phyloP scores from a whole-genome alignment of 2,113 vertebrate genomes.

The Bostrychus sinensis region DNA sequence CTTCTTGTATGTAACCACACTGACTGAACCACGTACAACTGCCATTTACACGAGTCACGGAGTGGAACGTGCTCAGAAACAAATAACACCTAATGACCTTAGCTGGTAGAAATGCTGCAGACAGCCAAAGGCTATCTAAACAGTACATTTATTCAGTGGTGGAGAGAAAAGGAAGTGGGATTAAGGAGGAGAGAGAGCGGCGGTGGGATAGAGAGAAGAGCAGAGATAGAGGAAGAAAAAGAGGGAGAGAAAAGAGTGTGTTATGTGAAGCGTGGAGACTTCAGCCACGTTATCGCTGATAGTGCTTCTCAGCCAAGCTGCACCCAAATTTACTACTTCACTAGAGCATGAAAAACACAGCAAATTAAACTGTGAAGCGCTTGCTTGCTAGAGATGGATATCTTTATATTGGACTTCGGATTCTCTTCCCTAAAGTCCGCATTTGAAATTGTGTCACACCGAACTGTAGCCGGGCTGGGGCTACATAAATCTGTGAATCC shows the following conservation, averaged over 20 bases:
- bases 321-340: constrained; percentile 93
- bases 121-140: constrained; percentile 38
- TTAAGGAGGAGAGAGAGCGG: constrained; percentile 34
- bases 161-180: constrained; percentile 42
- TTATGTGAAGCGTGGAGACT: constrained; percentile 87
- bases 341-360: constrained; percentile 94
- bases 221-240: constrained; percentile 59
- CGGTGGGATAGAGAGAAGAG: constrained; percentile 42
- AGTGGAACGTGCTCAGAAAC: constrained; percentile 40
- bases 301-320: constrained; percentile 86
- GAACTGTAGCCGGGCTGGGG: constrained; percentile 49
- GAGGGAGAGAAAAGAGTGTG: constrained; percentile 81
- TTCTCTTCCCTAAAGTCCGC: constrained; percentile 77
- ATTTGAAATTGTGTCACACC: constrained; percentile 78
- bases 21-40: constrained; percentile 3
- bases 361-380: constrained; percentile 93
- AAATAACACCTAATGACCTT: constrained; percentile 50
- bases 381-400: constrained; percentile 91
- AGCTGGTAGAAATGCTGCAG: constrained; percentile 32
- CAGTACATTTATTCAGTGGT: constrained; percentile 45
- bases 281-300: constrained; percentile 91
- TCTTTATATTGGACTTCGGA: constrained; percentile 91
- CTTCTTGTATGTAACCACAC: no score
- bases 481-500: constrained; percentile 63
- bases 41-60: constrained; percentile 27